A percentile compares a stretch with the other conserved stretches of the same genome.
Conservation (phyloP, 2,888 invertebrate species). For the Spilarctia lutea region DNA sequence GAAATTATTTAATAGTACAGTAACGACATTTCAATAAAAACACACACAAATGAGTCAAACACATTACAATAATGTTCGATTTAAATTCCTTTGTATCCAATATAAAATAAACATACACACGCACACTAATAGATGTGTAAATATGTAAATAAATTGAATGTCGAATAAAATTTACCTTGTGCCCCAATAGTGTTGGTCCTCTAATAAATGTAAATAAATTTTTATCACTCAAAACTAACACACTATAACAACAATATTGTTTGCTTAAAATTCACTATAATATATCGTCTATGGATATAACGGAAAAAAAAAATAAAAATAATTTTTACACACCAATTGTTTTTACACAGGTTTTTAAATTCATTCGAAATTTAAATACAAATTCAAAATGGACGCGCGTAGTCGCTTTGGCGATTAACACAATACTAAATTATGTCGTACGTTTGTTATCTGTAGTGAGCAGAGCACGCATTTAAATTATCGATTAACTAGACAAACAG, state of each 20-base stretch:
- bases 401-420: slow-evolving; percentile 20
- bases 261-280: not conserved
- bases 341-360: slow-evolving; percentile 5
- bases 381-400: slow-evolving; percentile 25
- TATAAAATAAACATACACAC: slow-evolving; percentile 3
- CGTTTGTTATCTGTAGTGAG: slow-evolving; percentile 24
- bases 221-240: slow-evolving; percentile 3
- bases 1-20: no score
- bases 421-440: slow-evolving; percentile 32
- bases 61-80: not conserved
- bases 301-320: not conserved
- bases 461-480: slow-evolving; percentile 39
- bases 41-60: not conserved
- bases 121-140: slow-evolving; percentile 1
- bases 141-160: slow-evolving; percentile 4
- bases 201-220: not conserved
- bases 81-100: slow-evolving; percentile 7
- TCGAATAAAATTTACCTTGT: slow-evolving; percentile 11
- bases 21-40: no score
- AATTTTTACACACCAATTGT: not conserved
- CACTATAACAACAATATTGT: not conserved
- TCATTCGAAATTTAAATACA: slow-evolving; percentile 18
- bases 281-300: not conserved
- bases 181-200: not conserved
- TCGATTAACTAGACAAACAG: slow-evolving; percentile 28